These are phyloP conservation scores for Dermatophagoides farinae DNA, from an alignment of 1,140 invertebrate genomes.

Conservation along the genomic window DNA sequence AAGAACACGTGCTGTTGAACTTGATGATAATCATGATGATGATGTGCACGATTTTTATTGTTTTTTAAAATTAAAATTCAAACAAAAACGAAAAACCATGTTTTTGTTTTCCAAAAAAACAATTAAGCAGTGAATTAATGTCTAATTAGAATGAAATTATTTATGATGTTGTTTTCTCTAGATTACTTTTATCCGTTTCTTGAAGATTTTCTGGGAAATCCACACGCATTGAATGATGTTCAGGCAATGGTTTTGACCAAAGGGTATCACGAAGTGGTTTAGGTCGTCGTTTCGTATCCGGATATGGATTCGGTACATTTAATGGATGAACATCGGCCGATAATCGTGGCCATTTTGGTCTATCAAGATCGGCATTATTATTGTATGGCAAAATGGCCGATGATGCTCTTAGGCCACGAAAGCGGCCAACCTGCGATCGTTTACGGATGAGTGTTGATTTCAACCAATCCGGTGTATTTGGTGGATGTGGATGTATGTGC, in stretches of 20 bases:
- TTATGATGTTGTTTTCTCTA: neutral
- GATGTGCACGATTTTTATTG: neutral
- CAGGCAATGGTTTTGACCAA: slow-evolving; percentile 10
- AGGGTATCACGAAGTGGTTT: slow-evolving; percentile 8
- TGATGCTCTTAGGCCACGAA: slow-evolving; percentile 21
- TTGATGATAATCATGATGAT: neutral
- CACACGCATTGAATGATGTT: slow-evolving; percentile 9
- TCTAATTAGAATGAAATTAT: neutral
- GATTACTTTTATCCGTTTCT: neutral
- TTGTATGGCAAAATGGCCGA: slow-evolving; percentile 16
- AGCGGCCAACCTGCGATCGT: slow-evolving; percentile 21
- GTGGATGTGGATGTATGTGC: slow-evolving; percentile 33
- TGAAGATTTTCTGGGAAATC: neutral
- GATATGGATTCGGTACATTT: slow-evolving; percentile 10
- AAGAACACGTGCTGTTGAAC: neutral
- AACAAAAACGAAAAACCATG: neutral
- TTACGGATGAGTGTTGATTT: slow-evolving; percentile 25
- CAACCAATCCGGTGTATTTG: slow-evolving; percentile 48
- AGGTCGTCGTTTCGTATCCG: neutral
- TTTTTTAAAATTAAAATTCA: neutral
- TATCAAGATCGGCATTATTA: slow-evolving; percentile 17
- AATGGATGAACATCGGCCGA: neutral
- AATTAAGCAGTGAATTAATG: neutral
- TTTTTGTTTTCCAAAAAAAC: neutral
- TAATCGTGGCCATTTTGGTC: slow-evolving; percentile 12